A percentile compares a stretch with the other conserved stretches of the same genome.
Conservation (phyloP, 2,888 invertebrate species). For the Drosophila silvestris region DNA sequence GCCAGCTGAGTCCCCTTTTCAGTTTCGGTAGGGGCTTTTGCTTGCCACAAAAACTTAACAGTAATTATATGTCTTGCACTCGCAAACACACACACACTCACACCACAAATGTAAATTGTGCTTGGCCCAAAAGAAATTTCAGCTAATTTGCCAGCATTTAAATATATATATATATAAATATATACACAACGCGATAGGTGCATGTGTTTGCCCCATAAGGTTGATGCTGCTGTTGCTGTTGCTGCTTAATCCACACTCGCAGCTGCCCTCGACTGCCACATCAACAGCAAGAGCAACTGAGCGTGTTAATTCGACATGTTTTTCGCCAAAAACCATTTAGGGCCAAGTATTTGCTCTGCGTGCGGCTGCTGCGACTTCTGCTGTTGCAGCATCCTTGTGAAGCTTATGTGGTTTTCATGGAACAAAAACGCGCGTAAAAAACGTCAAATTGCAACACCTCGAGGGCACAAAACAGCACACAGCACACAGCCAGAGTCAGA, state of each 20-base stretch:
- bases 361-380: conserved; percentile 58
- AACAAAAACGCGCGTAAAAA: conserved; percentile 82
- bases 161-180: conserved; percentile 38
- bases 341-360: conserved; percentile 82
- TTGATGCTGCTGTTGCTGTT: conserved; percentile 37
- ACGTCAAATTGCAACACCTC: conserved; percentile 85
- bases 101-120: conserved; percentile 68
- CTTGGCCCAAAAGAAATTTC: conserved; percentile 63
- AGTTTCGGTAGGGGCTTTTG: conserved; percentile 39
- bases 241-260: conserved; percentile 49
- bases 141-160: conserved; percentile 77
- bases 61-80: conserved; percentile 70
- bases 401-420: conserved; percentile 75
- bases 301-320: conserved; percentile 84
- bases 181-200: conserved; percentile 55
- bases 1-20: conserved; percentile 66
- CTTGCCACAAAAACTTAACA: conserved; percentile 61
- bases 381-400: conserved; percentile 46
- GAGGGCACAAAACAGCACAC: conserved; percentile 65
- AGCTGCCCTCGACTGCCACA: conserved; percentile 41
- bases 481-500: conserved; percentile 26
- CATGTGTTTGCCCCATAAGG: conserved; percentile 45
- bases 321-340: conserved; percentile 81
- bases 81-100: conserved; percentile 30
- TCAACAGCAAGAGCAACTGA: conserved; percentile 51